These are phyloP conservation scores for Vicugna pacos DNA, from an alignment of 2,113 vertebrate genomes.

Conservation along the genomic window DNA sequence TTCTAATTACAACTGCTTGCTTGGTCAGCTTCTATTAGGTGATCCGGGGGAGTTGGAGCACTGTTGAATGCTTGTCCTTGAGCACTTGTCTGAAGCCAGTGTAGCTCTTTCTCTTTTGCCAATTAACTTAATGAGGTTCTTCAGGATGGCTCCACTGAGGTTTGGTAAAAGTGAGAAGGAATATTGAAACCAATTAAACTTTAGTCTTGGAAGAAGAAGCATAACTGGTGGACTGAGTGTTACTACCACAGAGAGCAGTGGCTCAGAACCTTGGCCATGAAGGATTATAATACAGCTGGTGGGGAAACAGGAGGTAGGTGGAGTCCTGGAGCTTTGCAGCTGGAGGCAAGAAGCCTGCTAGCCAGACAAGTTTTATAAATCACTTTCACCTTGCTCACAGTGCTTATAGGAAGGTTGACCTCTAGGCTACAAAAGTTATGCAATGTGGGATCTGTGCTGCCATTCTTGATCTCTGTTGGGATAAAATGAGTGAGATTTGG, in stretches of 20 bases:
- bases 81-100: conserved; percentile 56
- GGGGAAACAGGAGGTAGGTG: conserved; percentile 13
- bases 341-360: not conserved
- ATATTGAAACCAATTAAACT: conserved; percentile 71
- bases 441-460: not conserved
- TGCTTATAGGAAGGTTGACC: not conserved
- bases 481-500: conserved; percentile 52
- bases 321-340: conserved; percentile 43
- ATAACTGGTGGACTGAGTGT: conserved; percentile 39
- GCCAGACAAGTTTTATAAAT: conserved; percentile 52
- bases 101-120: conserved; percentile 63
- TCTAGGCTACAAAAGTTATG: conserved; percentile 2
- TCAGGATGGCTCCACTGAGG: conserved; percentile 54
- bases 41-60: conserved; percentile 19
- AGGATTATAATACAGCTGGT: not conserved
- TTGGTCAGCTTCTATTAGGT: conserved; percentile 56
- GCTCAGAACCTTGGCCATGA: conserved; percentile 54
- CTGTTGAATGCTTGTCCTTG: conserved; percentile 55
- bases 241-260: conserved; percentile 51
- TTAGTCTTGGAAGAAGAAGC: conserved; percentile 57
- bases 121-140: conserved; percentile 72
- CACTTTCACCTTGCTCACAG: not conserved
- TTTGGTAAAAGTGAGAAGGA: conserved; percentile 73
- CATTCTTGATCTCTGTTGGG: not conserved
- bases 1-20: conserved; percentile 54